These are phyloP conservation scores for Agriopis aurantiaria DNA, from an alignment of 2,888 invertebrate genomes.

Conservation along the genomic window DNA sequence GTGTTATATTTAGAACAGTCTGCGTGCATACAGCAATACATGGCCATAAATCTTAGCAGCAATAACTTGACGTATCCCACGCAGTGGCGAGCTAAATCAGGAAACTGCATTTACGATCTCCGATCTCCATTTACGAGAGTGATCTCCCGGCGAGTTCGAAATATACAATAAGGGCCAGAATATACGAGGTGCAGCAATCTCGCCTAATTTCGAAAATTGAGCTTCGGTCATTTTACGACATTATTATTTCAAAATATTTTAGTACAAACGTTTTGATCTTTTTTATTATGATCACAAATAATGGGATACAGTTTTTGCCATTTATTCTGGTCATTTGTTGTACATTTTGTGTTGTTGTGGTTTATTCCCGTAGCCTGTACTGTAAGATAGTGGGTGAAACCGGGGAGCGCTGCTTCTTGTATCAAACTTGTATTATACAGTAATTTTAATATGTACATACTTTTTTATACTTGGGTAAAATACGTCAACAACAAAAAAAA, in stretches of 20 bases:
- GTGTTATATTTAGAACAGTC: conserved; percentile 26
- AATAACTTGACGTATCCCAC: conserved; percentile 57
- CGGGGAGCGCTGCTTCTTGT: no score
- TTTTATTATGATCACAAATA: no score
- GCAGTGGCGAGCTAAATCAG: conserved; percentile 65
- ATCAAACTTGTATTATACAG: no score
- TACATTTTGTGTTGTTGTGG: no score
- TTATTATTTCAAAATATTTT: background rate
- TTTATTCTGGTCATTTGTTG: no score
- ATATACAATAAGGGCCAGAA: conserved; percentile 39
- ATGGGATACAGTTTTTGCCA: no score
- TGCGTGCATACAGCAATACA: conserved; percentile 24
- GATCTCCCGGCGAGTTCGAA: conserved; percentile 51
- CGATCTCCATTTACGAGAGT: conserved; percentile 21
- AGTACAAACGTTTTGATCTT: no score
- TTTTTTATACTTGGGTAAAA: no score
- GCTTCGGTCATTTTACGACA: background rate
- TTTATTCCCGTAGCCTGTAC: no score
- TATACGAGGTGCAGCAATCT: background rate
- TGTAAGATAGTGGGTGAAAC: no score
- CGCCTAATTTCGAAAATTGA: background rate
- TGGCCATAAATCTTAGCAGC: conserved; percentile 45
- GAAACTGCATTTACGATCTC: conserved; percentile 64
- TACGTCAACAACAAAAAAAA: no score
- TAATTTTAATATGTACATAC: no score